Percentiles rank a stretch among this genome's conserved stretches.
Evolutionary conservation across 1,140 invertebrate species (phyloP).

Genomic region (Drosophila aff.): DNA sequence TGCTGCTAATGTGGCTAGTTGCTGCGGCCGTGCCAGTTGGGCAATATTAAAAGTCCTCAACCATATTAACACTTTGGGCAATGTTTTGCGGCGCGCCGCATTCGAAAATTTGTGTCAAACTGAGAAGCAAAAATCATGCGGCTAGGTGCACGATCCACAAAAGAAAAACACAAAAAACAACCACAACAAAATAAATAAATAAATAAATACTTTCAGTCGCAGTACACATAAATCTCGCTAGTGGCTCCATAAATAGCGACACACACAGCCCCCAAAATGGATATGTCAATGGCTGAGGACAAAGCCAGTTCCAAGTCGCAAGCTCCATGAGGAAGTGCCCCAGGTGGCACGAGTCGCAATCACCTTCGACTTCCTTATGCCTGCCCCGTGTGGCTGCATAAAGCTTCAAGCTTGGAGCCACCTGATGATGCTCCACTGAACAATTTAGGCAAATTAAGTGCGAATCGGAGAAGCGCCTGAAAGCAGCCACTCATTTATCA

Average conservation of each 20-base stretch:
- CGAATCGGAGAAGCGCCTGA: slow-evolving; percentile 6
- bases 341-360: slow-evolving; percentile 47
- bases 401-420: slow-evolving; percentile 2
- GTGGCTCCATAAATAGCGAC: slow-evolving; percentile 38
- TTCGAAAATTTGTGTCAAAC: slow-evolving; percentile 76
- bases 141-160: slow-evolving; percentile 66
- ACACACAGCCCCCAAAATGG: slow-evolving; percentile 34
- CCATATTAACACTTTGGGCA: slow-evolving; percentile 82
- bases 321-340: slow-evolving; percentile 67
- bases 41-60: slow-evolving; percentile 82
- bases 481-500: slow-evolving; percentile 6
- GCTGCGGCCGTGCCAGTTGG: slow-evolving; percentile 51
- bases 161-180: slow-evolving; percentile 21
- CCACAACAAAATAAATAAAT: slow-evolving; percentile 13
- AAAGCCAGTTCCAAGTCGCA: slow-evolving; percentile 16
- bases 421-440: neutral
- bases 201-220: slow-evolving; percentile 28
- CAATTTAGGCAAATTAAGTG: neutral
- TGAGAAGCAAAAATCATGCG: slow-evolving; percentile 66
- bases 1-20: slow-evolving; percentile 28
- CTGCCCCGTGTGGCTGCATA: slow-evolving; percentile 59
- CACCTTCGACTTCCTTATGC: slow-evolving; percentile 66
- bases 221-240: slow-evolving; percentile 57
- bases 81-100: slow-evolving; percentile 78
- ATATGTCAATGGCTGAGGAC: slow-evolving; percentile 44